phyloP scores from a whole-genome alignment of 2,113 vertebrate genomes.

The Cheirogaleus medius region DNA sequence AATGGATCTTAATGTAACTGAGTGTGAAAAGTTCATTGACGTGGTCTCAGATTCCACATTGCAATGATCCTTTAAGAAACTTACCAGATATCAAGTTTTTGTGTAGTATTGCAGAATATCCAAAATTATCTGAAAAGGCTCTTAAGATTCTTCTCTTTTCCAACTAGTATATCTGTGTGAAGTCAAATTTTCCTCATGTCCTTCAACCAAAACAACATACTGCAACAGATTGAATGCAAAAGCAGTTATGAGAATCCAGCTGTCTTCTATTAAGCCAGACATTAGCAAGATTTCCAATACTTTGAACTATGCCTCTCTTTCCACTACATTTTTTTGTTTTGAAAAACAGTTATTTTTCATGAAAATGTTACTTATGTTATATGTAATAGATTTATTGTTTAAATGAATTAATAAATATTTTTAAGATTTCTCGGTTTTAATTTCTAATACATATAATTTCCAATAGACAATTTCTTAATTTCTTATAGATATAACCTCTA shows the following conservation, averaged over 20 bases:
- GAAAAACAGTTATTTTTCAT: not conserved
- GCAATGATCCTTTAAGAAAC: not conserved
- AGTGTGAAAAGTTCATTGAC: not conserved
- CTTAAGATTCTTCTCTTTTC: not conserved
- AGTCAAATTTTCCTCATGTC: not conserved
- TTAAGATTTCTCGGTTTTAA: not conserved
- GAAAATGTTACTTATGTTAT: not conserved
- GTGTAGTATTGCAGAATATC: not conserved
- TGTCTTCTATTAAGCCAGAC: not conserved
- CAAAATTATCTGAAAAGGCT: not conserved
- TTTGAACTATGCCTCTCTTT: not conserved
- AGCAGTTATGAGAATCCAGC: not conserved
- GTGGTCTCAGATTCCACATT: not conserved
- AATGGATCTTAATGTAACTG: not conserved
- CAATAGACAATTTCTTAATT: not conserved
- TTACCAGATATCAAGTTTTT: not conserved
- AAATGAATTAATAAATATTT: not conserved
- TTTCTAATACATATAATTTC: not conserved
- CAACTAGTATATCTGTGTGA: not conserved
- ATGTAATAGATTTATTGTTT: not conserved
- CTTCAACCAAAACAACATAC: not conserved
- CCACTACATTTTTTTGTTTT: not conserved
- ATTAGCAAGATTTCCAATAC: not conserved
- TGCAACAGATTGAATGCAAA: not conserved
- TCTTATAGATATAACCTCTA: not conserved